These are phyloP conservation scores for Pteropus alecto DNA, from an alignment of 2,113 vertebrate species.

Conservation along the genomic window DNA sequence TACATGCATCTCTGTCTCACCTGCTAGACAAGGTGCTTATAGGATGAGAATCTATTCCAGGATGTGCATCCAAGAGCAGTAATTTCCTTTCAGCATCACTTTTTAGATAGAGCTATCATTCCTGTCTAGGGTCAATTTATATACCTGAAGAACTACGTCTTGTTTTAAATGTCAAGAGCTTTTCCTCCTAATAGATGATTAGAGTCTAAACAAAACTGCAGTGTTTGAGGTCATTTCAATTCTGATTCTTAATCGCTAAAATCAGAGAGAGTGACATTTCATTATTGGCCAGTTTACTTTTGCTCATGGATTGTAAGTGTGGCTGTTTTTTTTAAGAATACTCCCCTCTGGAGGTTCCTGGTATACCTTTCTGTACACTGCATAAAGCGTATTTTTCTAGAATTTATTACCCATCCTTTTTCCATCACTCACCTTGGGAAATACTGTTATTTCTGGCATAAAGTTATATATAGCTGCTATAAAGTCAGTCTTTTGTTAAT, in stretches of 20 bases:
- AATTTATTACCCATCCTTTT: not conserved
- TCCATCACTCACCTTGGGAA: not conserved
- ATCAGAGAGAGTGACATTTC: not conserved
- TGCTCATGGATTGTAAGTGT: not conserved
- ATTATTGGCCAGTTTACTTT: not conserved
- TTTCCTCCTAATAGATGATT: not conserved
- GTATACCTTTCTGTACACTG: not conserved
- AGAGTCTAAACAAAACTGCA: not conserved
- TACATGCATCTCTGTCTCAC: rapidly evolving
- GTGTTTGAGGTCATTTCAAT: not conserved
- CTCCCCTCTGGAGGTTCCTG: not conserved
- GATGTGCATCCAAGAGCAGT: not conserved
- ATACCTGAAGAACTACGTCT: not conserved
- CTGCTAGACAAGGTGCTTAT: not conserved
- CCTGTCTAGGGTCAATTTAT: not conserved
- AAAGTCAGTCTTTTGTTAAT: not conserved
- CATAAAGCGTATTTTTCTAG: not conserved
- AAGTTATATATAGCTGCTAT: not conserved
- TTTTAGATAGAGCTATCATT: not conserved
- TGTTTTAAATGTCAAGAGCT: not conserved
- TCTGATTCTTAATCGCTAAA: not conserved
- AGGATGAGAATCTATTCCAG: not conserved
- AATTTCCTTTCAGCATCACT: not conserved
- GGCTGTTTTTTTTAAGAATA: not conserved
- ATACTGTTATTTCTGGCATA: not conserved